A percentile compares a stretch with the other conserved stretches of the same genome.
Evolutionary conservation across 2,113 vertebrate species (phyloP).

Genomic region (Aramus guarauna): DNA sequence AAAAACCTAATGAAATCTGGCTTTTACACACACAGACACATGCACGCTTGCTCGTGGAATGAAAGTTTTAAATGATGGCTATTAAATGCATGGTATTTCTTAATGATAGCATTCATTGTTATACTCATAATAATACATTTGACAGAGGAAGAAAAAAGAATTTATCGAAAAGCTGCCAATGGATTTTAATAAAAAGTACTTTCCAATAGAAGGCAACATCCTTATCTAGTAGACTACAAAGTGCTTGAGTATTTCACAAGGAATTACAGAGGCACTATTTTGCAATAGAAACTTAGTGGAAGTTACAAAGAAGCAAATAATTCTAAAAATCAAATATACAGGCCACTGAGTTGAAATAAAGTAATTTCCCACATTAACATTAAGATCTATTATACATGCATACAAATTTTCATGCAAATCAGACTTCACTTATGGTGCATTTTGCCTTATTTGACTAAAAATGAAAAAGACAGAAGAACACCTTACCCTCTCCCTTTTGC

Average conservation of each 20-base stretch:
- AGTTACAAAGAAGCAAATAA: constrained; percentile 11
- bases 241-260: not conserved
- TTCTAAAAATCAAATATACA: constrained; percentile 9
- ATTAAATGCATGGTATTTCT: constrained; percentile 20
- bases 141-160: not conserved
- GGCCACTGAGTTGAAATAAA: constrained; percentile 8
- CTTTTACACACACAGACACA: not conserved
- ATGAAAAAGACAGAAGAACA: not conserved
- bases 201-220: not conserved
- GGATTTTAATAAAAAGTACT: constrained; percentile 33
- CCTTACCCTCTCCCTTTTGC: not conserved
- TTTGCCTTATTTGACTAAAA: constrained; percentile 36
- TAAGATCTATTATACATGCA: not conserved
- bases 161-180: not conserved
- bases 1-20: constrained; percentile 19
- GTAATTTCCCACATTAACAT: constrained; percentile 10
- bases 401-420: constrained; percentile 21
- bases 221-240: constrained; percentile 24
- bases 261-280: constrained; percentile 3
- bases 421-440: not conserved
- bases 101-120: constrained; percentile 34
- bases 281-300: constrained; percentile 14
- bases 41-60: not conserved
- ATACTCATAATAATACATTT: constrained; percentile 17
- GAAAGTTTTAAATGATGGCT: constrained; percentile 36